phyloP scores from a whole-genome alignment of 37 sponge, comb jelly and placozoan species.

The Crambe crambe region DNA sequence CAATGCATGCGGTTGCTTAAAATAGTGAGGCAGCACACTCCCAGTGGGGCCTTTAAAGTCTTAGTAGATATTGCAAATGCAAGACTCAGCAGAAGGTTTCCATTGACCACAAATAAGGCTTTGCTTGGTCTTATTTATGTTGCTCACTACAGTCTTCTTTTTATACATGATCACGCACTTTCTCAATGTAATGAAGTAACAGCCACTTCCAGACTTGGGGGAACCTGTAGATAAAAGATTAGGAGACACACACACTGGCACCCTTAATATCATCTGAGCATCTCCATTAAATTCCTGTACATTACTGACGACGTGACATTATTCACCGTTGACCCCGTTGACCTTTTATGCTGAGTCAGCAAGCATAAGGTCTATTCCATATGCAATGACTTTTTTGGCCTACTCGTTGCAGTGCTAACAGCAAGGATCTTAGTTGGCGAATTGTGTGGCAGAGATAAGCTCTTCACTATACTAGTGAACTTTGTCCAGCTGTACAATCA shows the following conservation, averaged over 20 bases:
- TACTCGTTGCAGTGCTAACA: no score
- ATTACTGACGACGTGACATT: no score
- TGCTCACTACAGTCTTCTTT: neutral
- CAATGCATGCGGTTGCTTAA: neutral
- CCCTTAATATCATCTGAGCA: neutral
- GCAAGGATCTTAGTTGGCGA: no score
- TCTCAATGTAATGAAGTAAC: no score
- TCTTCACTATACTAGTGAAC: no score
- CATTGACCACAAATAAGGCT: neutral
- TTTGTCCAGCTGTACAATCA: no score
- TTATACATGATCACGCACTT: neutral
- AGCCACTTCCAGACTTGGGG: neutral
- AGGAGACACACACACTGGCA: conserved; percentile 4
- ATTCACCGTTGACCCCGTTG: no score
- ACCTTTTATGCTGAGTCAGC: no score
- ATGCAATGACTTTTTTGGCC: no score
- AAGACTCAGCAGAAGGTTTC: neutral
- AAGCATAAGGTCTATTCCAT: no score
- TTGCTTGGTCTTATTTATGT: neutral
- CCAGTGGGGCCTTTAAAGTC: neutral
- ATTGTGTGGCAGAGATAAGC: no score
- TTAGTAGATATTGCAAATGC: neutral
- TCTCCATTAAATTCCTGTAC: no score
- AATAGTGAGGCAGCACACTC: neutral
- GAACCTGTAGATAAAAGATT: neutral